These are phyloP conservation scores for Delia radicum DNA, from an alignment of 1,140 invertebrate species.

Conservation along the genomic window DNA sequence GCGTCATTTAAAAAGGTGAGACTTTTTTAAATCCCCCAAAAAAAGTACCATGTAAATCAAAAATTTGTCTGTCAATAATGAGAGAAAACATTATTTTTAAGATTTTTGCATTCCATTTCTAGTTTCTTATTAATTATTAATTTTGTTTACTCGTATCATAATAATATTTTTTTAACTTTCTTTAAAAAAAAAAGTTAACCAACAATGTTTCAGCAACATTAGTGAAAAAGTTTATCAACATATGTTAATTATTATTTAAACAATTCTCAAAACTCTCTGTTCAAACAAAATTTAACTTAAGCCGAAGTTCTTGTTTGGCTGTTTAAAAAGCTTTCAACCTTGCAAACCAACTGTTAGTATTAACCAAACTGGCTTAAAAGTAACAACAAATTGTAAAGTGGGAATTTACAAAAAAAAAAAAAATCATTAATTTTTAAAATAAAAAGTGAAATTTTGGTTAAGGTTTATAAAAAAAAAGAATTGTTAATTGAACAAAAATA, in stretches of 20 bases:
- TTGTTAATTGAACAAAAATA: neutral
- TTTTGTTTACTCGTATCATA: no score
- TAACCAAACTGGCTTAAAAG: neutral
- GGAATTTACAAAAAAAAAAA: neutral
- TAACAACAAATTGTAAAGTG: neutral
- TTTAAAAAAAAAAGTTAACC: no score
- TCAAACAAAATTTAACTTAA: neutral
- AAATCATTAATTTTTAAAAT: no score
- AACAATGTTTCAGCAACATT: neutral
- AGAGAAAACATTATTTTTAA: no score
- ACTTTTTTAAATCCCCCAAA: no score
- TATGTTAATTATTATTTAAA: neutral
- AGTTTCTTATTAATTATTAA: no score
- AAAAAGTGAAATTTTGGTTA: neutral
- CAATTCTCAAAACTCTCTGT: neutral
- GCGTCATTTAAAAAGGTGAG: no score
- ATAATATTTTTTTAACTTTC: no score
- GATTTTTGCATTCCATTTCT: no score
- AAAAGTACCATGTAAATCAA: no score
- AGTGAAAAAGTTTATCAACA: neutral
- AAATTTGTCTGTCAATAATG: no score
- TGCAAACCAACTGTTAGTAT: neutral
- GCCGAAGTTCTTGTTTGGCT: no score
- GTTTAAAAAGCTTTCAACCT: neutral
- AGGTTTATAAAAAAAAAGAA: neutral